These are phyloP conservation scores for Columba guinea DNA, from an alignment of 2,797 vertebrate genomes.

Conservation along the genomic window DNA sequence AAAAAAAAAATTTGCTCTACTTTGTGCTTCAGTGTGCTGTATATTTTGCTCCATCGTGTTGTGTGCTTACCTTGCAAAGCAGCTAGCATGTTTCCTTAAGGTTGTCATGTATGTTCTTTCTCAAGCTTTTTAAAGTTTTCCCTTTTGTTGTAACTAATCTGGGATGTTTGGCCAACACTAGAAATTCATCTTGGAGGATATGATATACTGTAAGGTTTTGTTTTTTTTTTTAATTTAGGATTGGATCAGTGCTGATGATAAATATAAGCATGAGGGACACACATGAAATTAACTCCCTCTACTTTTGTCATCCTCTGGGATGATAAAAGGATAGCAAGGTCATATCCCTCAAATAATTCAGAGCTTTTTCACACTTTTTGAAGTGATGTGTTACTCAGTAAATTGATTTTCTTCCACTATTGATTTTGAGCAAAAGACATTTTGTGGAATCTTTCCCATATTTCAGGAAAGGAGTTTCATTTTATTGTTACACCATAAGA, in stretches of 20 bases:
- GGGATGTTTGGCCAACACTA: background rate
- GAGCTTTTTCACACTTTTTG: background rate
- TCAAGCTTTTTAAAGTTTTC: background rate
- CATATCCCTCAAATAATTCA: background rate
- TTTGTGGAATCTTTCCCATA: background rate
- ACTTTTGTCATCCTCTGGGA: background rate
- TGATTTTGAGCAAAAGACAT: background rate
- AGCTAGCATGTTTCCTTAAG: background rate
- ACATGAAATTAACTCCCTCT: background rate
- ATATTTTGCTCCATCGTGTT: background rate
- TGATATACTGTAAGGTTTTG: background rate
- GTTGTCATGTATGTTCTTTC: background rate
- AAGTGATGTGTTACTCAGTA: background rate
- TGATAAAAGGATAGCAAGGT: background rate
- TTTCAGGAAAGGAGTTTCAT: background rate
- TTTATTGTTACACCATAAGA: background rate
- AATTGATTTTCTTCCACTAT: conserved; percentile 13
- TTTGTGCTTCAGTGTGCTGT: background rate
- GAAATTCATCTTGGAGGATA: background rate
- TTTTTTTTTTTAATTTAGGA: background rate
- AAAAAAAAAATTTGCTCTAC: background rate
- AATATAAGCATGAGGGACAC: background rate
- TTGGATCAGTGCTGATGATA: background rate
- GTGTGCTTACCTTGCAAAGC: background rate
- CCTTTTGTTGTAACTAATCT: background rate